A percentile compares a stretch with the other conserved stretches of the same genome.
phyloP scores from a whole-genome alignment of 2,888 invertebrate genomes.

The Phalera bucephala region DNA sequence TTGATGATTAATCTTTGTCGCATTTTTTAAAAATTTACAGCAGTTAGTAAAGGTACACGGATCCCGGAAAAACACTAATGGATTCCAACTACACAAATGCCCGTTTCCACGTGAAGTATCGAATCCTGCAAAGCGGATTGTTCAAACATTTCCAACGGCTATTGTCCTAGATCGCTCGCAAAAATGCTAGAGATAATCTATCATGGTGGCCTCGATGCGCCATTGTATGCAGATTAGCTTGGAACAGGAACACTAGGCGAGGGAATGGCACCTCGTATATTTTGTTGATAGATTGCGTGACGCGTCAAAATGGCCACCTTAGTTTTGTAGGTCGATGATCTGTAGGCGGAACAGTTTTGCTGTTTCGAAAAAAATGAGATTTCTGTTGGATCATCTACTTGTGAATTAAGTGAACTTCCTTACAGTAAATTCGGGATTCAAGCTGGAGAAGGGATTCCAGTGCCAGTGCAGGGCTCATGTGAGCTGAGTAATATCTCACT shows the following conservation, averaged over 20 bases:
- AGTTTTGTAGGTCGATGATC: slow-evolving; percentile 9
- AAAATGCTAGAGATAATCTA: slow-evolving; percentile 27
- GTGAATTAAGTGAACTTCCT: no score
- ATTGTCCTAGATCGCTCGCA: slow-evolving; percentile 8
- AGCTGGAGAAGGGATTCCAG: no score
- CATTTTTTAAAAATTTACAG: no score
- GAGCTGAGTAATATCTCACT: no score
- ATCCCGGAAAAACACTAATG: no score
- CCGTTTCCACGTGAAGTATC: no score
- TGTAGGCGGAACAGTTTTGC: not conserved
- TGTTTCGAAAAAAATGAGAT: not conserved
- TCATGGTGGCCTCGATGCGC: slow-evolving; percentile 25
- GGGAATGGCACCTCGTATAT: slow-evolving; percentile 30
- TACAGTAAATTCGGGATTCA: no score
- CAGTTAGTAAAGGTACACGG: no score
- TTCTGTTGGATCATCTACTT: not conserved
- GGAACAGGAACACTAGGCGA: slow-evolving; percentile 20
- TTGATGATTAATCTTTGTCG: no score
- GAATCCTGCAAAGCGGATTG: no score
- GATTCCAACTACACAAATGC: no score
- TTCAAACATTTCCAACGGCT: slow-evolving; percentile 1
- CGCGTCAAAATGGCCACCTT: slow-evolving; percentile 19
- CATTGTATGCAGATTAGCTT: slow-evolving; percentile 31
- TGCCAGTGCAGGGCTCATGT: no score
- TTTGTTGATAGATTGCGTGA: slow-evolving; percentile 31